These are phyloP conservation scores for Neuroterus valhalla DNA, from an alignment of 1,140 invertebrate genomes.

Conservation along the genomic window DNA sequence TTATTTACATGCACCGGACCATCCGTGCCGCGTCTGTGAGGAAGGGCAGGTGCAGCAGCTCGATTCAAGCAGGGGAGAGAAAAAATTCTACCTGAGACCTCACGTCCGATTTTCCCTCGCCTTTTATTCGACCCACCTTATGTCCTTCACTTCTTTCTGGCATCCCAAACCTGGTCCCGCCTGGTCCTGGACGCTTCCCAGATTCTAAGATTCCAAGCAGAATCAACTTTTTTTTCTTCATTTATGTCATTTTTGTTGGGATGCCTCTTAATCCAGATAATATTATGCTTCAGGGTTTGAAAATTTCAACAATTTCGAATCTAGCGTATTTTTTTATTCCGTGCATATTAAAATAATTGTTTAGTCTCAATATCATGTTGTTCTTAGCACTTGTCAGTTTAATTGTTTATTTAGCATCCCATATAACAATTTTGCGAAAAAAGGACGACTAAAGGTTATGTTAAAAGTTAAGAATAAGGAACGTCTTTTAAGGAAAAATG, in stretches of 20 bases:
- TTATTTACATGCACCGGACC: conserved; percentile 52
- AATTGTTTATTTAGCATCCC: too few relatives aligned
- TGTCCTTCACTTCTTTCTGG: background rate
- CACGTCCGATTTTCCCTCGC: conserved; percentile 41
- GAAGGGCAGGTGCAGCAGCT: conserved; percentile 42
- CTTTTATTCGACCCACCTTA: conserved; percentile 11
- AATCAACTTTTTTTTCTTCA: background rate
- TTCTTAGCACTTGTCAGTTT: too few relatives aligned
- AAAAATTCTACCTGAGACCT: conserved; percentile 49
- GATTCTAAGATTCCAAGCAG: conserved; percentile 17
- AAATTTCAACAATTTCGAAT: too few relatives aligned
- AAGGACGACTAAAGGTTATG: too few relatives aligned
- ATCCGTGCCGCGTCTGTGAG: conserved; percentile 30
- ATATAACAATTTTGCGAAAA: too few relatives aligned
- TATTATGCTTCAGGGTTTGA: too few relatives aligned
- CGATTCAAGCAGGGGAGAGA: conserved; percentile 31
- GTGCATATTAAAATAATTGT: too few relatives aligned
- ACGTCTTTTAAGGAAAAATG: too few relatives aligned
- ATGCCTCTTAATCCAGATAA: background rate
- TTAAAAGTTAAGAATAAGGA: too few relatives aligned
- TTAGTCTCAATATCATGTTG: too few relatives aligned
- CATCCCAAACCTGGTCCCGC: background rate
- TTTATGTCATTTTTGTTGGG: background rate
- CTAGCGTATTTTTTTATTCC: too few relatives aligned
- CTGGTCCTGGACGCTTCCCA: background rate